Evolutionary conservation across 2,888 invertebrate genomes (phyloP).

Genomic region (Trissoscelio sp.): DNA sequence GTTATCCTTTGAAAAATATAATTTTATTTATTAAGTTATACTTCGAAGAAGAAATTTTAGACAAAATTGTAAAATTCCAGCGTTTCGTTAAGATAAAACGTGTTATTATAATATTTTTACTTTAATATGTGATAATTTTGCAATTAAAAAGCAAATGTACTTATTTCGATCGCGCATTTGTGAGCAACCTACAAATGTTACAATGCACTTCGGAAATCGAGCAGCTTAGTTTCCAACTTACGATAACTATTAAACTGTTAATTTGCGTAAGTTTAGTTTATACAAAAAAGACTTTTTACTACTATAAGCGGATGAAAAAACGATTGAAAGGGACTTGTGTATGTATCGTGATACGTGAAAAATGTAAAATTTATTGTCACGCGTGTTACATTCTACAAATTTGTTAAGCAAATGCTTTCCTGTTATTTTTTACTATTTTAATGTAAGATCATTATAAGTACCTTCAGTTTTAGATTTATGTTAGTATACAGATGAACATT

Average conservation of each 20-base stretch:
- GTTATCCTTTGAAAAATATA: neutral
- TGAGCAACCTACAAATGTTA: conserved; percentile 16
- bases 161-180: conserved; percentile 16
- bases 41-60: neutral
- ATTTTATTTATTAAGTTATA: conserved; percentile 30
- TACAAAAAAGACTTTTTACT: conserved; percentile 56
- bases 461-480: conserved; percentile 79
- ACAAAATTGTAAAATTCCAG: neutral
- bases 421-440: conserved; percentile 77
- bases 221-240: conserved; percentile 29
- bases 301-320: conserved; percentile 21
- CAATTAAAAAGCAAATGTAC: conserved; percentile 15
- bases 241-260: conserved; percentile 49
- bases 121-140: conserved; percentile 27
- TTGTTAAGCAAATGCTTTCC: conserved; percentile 73
- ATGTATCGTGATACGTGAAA: conserved; percentile 73
- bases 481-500: conserved; percentile 75
- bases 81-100: neutral
- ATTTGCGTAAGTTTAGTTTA: conserved; percentile 50
- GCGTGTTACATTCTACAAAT: conserved; percentile 68
- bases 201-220: conserved; percentile 2
- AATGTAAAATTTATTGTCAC: conserved; percentile 76
- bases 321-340: conserved; percentile 65
- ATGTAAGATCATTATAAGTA: conserved; percentile 76
- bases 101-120: too few species aligned